A percentile compares a stretch with the other conserved stretches of the same genome.
Conservation (phyloP, 1,140 invertebrate species). For the Drosophila pandora region DNA sequence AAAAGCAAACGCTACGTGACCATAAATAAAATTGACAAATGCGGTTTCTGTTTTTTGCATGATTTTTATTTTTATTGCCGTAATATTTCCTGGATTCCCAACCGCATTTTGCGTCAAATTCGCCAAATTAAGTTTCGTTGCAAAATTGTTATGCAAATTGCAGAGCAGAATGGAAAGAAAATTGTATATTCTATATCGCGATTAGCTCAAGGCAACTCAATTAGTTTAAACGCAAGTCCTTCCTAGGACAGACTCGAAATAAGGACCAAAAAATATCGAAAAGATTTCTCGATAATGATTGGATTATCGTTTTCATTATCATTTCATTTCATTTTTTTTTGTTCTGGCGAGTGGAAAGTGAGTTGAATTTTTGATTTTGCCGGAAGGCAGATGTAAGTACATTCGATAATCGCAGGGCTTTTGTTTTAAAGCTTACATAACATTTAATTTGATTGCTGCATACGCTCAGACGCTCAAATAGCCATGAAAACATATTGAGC, state of each 20-base stretch:
- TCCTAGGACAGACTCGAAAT: constrained; percentile 19
- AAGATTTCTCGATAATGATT: constrained; percentile 64
- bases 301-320: constrained; percentile 66
- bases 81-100: constrained; percentile 25
- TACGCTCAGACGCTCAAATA: constrained; percentile 73
- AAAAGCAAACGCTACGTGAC: constrained; percentile 71
- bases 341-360: neutral
- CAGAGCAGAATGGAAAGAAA: constrained; percentile 27
- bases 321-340: neutral
- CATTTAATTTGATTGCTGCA: constrained; percentile 81
- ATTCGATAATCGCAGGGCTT: constrained; percentile 44
- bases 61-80: constrained; percentile 2
- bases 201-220: constrained; percentile 64
- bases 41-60: constrained; percentile 42
- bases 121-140: constrained; percentile 63
- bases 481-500: constrained; percentile 80
- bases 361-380: constrained; percentile 51
- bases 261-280: neutral
- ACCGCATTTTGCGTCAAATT: constrained; percentile 27
- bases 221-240: constrained; percentile 73
- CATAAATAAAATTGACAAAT: constrained; percentile 82
- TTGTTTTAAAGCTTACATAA: constrained; percentile 75
- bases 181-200: constrained; percentile 50
- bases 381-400: constrained; percentile 32
- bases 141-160: constrained; percentile 65